These are phyloP conservation scores for Trachymyrmex cornetzi DNA, from an alignment of 1,140 invertebrate genomes.

Conservation along the genomic window DNA sequence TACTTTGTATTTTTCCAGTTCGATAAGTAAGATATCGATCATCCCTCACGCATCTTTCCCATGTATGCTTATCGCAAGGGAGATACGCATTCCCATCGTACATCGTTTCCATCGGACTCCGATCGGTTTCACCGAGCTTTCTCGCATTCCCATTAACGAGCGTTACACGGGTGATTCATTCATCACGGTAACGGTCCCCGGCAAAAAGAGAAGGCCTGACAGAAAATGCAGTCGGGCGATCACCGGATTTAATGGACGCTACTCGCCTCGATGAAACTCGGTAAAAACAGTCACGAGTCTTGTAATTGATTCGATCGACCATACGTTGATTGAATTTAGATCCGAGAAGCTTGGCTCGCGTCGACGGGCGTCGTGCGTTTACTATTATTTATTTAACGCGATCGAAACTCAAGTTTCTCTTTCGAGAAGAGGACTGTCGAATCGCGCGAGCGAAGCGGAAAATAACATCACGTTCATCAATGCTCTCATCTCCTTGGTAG, in stretches of 20 bases:
- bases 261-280: constrained; percentile 32
- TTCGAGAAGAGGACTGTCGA: constrained; percentile 13
- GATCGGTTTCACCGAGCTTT: constrained; percentile 42
- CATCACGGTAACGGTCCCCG: background rate
- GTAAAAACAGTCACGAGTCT: constrained; percentile 40
- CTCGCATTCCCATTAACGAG: constrained; percentile 29
- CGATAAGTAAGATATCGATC: constrained; percentile 36
- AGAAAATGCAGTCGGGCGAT: constrained; percentile 9
- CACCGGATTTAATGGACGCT: constrained; percentile 33
- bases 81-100: constrained; percentile 2
- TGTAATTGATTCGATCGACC: constrained; percentile 37
- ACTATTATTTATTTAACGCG: constrained; percentile 55
- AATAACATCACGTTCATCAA: constrained; percentile 3
- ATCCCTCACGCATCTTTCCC: background rate
- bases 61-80: background rate
- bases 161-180: constrained; percentile 19
- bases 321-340: constrained; percentile 19
- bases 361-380: constrained; percentile 27
- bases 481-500: constrained; percentile 14
- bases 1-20: constrained; percentile 63
- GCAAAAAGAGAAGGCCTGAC: background rate
- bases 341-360: constrained; percentile 31
- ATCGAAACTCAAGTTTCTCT: constrained; percentile 38
- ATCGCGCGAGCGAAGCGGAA: constrained; percentile 34
- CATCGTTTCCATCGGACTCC: constrained; percentile 17